A percentile compares a stretch with the other conserved stretches of the same genome.
Conservation (phyloP, 2,113 vertebrate species). For the Neopipo cinnamomea region DNA sequence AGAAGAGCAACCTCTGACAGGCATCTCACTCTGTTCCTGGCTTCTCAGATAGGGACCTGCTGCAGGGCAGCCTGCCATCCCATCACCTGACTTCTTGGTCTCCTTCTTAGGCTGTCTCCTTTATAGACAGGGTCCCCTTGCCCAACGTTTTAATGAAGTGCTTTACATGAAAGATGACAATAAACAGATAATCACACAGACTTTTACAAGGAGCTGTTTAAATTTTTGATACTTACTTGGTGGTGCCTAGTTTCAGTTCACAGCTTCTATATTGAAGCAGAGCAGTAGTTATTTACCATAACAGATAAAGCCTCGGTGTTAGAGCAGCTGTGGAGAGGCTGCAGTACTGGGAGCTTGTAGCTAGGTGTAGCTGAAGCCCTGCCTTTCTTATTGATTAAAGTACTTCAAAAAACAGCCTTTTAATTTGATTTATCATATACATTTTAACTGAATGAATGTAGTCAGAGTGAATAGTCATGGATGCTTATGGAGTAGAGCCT, state of each 20-base stretch:
- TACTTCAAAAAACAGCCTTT: neutral
- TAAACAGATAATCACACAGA: neutral
- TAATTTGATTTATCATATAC: neutral
- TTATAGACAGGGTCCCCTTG: neutral
- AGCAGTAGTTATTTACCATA: neutral
- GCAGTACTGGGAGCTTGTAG: conserved; percentile 2
- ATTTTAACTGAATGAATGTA: neutral
- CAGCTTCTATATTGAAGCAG: neutral
- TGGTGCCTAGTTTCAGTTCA: neutral
- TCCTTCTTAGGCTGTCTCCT: neutral
- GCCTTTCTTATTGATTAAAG: neutral
- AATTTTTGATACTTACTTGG: neutral
- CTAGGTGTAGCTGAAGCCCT: conserved; percentile 69
- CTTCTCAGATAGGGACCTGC: neutral
- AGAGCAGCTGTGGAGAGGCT: neutral
- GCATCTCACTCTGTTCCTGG: rapidly evolving
- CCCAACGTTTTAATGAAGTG: neutral
- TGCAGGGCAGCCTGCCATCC: neutral
- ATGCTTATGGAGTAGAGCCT: neutral
- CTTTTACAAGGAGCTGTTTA: neutral
- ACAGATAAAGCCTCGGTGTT: rapidly evolving
- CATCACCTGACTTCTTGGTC: neutral
- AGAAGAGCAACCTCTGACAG: neutral
- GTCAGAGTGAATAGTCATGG: neutral
- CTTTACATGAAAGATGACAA: neutral